Conservation (phyloP, 30 jellyfish, hydroid and myxozoan genomes). For the Turritopsis rubra region DNA sequence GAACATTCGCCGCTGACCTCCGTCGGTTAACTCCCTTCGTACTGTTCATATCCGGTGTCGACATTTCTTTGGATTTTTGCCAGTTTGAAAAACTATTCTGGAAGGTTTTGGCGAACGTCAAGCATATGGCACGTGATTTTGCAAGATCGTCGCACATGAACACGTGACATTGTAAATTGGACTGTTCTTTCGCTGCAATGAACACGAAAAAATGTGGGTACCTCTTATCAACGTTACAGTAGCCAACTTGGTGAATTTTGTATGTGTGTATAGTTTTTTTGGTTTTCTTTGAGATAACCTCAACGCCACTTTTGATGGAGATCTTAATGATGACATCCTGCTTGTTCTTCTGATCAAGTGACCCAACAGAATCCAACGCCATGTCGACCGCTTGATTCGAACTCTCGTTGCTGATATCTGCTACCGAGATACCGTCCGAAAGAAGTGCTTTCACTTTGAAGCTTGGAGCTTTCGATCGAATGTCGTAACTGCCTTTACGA, state of each 20-base stretch:
- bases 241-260: conserved; percentile 21
- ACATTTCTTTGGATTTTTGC: conserved; percentile 18
- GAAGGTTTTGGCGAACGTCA: conserved; percentile 13
- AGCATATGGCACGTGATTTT: conserved; percentile 9
- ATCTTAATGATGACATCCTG: conserved; percentile 13
- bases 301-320: not conserved
- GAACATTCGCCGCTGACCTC: not conserved
- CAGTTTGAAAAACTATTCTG: conserved; percentile 12
- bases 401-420: not conserved
- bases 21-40: not conserved
- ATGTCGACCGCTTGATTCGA: conserved; percentile 12
- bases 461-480: conserved; percentile 1
- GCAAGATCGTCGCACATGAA: conserved; percentile 15
- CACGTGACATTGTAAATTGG: not conserved
- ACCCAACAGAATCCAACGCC: conserved; percentile 10
- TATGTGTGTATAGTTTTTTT: not conserved
- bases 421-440: conserved; percentile 5
- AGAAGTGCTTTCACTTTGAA: conserved; percentile 10
- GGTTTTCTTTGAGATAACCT: not conserved
- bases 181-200: conserved; percentile 7
- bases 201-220: conserved; percentile 10
- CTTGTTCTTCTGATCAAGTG: conserved; percentile 1
- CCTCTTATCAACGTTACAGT: conserved; percentile 22
- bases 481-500: conserved; percentile 24
- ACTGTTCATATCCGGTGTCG: not conserved